Evolutionary conservation across 2,888 invertebrate species (phyloP), one percentile per base, ranked within the genome.

Genomic region (Onthophagus sagittarius): DNA sequence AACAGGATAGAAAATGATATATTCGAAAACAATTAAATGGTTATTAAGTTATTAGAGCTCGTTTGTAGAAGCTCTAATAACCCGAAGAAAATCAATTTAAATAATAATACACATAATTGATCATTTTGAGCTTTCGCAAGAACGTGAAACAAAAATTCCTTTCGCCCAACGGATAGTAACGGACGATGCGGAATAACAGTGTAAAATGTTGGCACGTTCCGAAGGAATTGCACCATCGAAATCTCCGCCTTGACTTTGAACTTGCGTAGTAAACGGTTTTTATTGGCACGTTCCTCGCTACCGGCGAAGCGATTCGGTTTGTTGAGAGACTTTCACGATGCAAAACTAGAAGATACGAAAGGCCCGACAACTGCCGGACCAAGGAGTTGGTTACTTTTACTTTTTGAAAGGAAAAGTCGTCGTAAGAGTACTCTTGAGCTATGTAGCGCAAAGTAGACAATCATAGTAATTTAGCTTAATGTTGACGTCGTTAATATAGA

Each of bases 391-490:
- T 11, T 70, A 62, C 71, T 71, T 64, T 71, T 71, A 71, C 71
- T 71, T 71, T 64, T 71, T 33, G 71, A 71, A 71, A 71, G 71
- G 63, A 71, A 71, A 64, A 64, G 62, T 9, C 23, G 33, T 53
- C 39, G 39, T 11, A 9, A 7, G 11, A 53, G 39, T 53, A 53
- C 39, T 23, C 23, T 53, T 53, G 2, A 4, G 6, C 9, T 53
- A 9, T 53, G 39, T 9, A 7, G 39, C 39, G 11, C 39, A 11
- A n/a, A 53, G 39, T 53, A 2, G 4, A 11, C 23, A 53, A 53
- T 53, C 11, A 53, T 11, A 1, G 39, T 53, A 53, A 53, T 53
- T 53, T 2, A 53, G 9, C 33, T 33, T 33, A 5, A 33, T 33
- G n/a, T n/a, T n/a, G n/a, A n/a, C n/a, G n/a, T 23, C 3, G 3